Base-by-base conservation (phyloP, 2,888 invertebrate species). In the Mythimna albipuncta region DNA sequence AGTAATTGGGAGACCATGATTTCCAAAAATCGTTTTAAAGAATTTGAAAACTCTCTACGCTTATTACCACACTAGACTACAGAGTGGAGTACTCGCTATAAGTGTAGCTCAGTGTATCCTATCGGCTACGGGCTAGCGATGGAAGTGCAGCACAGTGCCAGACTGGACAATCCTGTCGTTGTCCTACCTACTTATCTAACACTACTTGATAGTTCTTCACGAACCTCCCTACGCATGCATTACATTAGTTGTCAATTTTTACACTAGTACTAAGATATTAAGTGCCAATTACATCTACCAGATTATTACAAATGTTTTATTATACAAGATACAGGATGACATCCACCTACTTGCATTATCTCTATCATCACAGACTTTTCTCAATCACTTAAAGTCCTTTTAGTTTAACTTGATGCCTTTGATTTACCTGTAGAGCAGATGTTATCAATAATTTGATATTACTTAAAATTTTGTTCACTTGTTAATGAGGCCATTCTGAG, bases 301-400 rank as follows among this genome's bases (percentile, higher is more conserved):
- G 63, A 71, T 54, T 64, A 77, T 63, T 57, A 74, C 58, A 65
- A 62, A 69, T 44, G 47, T 59, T 77, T 41, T 76, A 70, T 47
- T 58, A 57, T 52, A 73, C 55, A 70, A 62, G 32, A 64, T 58
- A 70, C 72, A 64, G 77, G 77, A 83, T 83, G 65, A 70, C n/a
- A 83, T 85, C 78, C 75, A 79, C 68, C 78, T 72, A 78, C 64
- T 65, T 73, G 64, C 62, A 57, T 69, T 41, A 72, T 68, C 52
- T 74, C 68, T 78, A 77, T 76, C 64, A 86, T 86, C 86, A 86
- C 85, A 86, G 86, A 78, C 75, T 69, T 77, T 81, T 77, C 62
- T 67, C 64, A 71, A 77, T 81, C 79, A 85, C 85, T 77, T 82
- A 75, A 65, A 73, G 75, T 83, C 69, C 67, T 67, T 84, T 79